Evolutionary conservation across 2,797 vertebrate species (phyloP).

Genomic region (Pipistrellus kuhlii): DNA sequence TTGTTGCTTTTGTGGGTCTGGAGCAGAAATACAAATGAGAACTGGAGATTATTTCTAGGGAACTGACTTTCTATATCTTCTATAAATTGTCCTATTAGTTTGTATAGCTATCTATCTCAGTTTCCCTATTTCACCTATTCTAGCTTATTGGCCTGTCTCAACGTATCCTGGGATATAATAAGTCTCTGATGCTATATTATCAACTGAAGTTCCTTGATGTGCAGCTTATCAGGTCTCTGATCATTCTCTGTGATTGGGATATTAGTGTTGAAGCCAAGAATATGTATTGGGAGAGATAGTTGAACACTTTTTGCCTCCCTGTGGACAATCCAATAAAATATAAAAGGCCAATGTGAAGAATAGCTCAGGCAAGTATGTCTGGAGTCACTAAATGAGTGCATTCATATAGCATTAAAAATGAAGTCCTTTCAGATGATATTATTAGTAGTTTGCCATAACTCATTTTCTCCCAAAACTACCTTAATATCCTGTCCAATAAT

Average conservation of each 20-base stretch:
- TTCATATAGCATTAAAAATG: neutral
- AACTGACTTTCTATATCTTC: too few relatives aligned
- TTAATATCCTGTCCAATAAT: slow-evolving; percentile 13
- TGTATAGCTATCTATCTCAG: too few relatives aligned
- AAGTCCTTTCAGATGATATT: neutral
- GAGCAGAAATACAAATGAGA: too few relatives aligned
- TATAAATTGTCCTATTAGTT: too few relatives aligned
- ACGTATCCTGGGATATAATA: neutral
- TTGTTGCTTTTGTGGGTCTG: too few relatives aligned
- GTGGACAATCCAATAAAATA: neutral
- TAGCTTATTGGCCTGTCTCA: neutral
- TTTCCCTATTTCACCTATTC: too few relatives aligned
- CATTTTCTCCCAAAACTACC: neutral
- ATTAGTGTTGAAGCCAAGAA: neutral
- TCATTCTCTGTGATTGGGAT: neutral
- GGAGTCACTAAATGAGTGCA: neutral
- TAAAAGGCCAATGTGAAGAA: neutral
- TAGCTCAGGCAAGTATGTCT: neutral
- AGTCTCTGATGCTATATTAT: neutral
- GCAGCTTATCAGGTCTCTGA: neutral
- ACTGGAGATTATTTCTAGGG: too few relatives aligned
- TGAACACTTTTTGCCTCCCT: neutral
- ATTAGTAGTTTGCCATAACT: neutral
- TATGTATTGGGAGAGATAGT: neutral
- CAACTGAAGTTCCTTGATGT: neutral